phyloP scores from a whole-genome alignment of 2,888 invertebrate species.

The Sepiola atlantica region DNA sequence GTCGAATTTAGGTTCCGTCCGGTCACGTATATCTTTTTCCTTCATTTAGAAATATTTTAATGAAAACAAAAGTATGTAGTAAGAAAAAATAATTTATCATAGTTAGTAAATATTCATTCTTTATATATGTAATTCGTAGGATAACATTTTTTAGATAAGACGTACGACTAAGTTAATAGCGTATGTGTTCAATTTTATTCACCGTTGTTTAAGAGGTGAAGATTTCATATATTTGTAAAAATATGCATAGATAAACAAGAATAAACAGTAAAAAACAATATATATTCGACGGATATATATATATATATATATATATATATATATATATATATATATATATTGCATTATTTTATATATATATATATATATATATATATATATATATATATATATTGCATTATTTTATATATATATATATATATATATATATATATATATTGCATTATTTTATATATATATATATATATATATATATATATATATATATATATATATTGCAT shows the following conservation, averaged over 20 bases:
- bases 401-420: conserved; percentile 34
- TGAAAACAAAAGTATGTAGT: background rate
- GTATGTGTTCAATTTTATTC: no score
- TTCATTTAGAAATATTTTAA: background rate
- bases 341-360: background rate
- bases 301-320: background rate
- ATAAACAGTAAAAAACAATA: no score
- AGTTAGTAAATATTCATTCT: background rate
- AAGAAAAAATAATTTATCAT: background rate
- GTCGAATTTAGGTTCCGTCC: background rate
- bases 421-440: background rate
- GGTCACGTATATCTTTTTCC: background rate
- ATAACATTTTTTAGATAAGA: no score
- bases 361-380: background rate
- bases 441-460: background rate
- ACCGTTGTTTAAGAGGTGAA: no score
- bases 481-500: background rate
- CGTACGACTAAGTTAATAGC: no score
- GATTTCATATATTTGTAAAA: no score
- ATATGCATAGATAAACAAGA: no score
- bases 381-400: background rate
- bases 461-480: background rate
- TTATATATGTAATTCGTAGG: no score
- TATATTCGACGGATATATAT: background rate
- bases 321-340: background rate